phyloP scores from a whole-genome alignment of 2,888 invertebrate species.

The Microplitis manilae region DNA sequence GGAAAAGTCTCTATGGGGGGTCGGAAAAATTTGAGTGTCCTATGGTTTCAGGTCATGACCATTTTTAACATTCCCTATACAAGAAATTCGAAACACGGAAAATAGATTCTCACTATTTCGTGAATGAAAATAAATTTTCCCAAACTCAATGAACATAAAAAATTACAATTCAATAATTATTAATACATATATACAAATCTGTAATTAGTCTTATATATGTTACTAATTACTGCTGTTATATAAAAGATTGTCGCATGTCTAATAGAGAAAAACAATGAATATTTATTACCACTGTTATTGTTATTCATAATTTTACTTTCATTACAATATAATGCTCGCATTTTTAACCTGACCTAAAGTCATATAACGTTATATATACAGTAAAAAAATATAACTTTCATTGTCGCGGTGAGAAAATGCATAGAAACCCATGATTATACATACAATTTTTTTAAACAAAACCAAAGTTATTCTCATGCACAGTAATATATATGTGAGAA shows the following conservation, averaged over 20 bases:
- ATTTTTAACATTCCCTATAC: too few species aligned
- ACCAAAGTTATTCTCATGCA: not conserved
- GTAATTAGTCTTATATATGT: not conserved
- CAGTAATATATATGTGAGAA: slow-evolving; percentile 12
- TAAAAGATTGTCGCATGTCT: not conserved
- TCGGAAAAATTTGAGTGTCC: too few species aligned
- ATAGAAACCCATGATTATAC: slow-evolving; percentile 9
- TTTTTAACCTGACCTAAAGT: slow-evolving; percentile 45
- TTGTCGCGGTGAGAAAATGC: slow-evolving; percentile 31
- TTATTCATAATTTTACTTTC: not conserved
- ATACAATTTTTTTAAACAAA: not conserved
- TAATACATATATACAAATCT: too few species aligned
- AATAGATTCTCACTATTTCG: too few species aligned
- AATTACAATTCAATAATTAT: too few species aligned
- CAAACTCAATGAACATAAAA: too few species aligned
- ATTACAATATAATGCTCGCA: not conserved
- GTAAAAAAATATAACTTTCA: slow-evolving; percentile 39
- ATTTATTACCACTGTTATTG: not conserved
- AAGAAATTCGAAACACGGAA: too few species aligned
- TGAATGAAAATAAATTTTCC: too few species aligned
- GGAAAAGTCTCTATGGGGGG: too few species aligned
- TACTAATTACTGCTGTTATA: not conserved
- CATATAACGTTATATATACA: slow-evolving; percentile 9
- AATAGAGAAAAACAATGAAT: not conserved
- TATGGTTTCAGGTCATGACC: too few species aligned